Evolutionary conservation across 2,888 invertebrate species (phyloP).

Genomic region (Drosophila mimetica): DNA sequence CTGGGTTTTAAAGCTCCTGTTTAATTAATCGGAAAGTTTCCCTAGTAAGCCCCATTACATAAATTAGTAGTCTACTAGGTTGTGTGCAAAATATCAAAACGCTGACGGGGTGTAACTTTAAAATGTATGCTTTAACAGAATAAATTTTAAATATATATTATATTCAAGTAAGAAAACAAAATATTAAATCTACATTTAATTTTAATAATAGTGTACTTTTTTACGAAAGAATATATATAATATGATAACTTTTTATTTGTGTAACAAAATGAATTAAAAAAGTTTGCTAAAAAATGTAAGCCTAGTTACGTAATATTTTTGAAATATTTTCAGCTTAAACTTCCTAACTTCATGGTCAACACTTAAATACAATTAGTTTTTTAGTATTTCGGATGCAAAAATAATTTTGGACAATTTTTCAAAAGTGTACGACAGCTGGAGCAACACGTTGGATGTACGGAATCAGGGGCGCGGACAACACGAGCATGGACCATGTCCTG

Average conservation of each 20-base stretch:
- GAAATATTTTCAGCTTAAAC: too few species aligned
- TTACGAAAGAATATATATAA: too few species aligned
- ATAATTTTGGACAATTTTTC: neutral
- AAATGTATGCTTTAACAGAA: too few species aligned
- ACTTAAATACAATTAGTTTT: neutral
- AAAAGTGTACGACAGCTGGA: constrained; percentile 4
- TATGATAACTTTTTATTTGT: too few species aligned
- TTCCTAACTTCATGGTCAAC: too few species aligned
- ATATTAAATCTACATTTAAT: too few species aligned
- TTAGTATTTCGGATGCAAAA: neutral
- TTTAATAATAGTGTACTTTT: too few species aligned
- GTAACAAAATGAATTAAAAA: too few species aligned
- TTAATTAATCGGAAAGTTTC: constrained; percentile 30
- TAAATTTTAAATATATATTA: too few species aligned
- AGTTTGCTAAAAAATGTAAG: too few species aligned
- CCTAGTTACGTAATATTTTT: too few species aligned
- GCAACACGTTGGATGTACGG: constrained; percentile 16
- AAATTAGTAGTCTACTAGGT: neutral
- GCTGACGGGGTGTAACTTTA: neutral
- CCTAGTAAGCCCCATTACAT: neutral
- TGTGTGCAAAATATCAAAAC: neutral
- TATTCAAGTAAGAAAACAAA: too few species aligned
- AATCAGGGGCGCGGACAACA: constrained; percentile 22
- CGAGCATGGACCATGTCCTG: constrained; percentile 51
- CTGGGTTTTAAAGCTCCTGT: constrained; percentile 10